A percentile compares a stretch with the other conserved stretches of the same genome.
Conservation (phyloP, 2,113 vertebrate species). For the Gobius niger region DNA sequence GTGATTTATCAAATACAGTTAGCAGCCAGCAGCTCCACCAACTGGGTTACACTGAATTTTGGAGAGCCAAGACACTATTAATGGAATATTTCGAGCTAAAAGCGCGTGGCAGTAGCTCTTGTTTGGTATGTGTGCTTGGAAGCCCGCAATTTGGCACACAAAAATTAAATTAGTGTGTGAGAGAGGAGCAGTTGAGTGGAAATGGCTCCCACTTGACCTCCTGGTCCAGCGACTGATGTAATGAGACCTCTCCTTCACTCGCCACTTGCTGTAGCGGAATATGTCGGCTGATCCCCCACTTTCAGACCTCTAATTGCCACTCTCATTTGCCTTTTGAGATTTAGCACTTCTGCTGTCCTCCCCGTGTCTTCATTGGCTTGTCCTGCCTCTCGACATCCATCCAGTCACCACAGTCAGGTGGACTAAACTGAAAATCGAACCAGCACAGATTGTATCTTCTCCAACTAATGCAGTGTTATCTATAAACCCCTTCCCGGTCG, state of each 20-base stretch:
- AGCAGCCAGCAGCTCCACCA: constrained; percentile 1
- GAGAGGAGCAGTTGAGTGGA: constrained; percentile 37
- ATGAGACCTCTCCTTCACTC: constrained; percentile 20
- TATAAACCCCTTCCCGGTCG: neutral
- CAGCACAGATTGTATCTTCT: constrained; percentile 10
- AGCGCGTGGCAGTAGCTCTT: neutral
- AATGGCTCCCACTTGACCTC: constrained; percentile 47
- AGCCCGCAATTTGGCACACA: constrained; percentile 41
- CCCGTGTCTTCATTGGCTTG: constrained; percentile 2
- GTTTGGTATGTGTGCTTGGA: constrained; percentile 9
- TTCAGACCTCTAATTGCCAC: neutral
- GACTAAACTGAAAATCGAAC: constrained; percentile 4
- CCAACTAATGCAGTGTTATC: constrained; percentile 1
- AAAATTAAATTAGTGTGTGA: constrained; percentile 49
- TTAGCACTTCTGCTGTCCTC: neutral
- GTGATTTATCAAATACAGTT: constrained; percentile 10
- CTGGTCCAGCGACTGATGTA: constrained; percentile 28
- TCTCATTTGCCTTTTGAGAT: constrained; percentile 4
- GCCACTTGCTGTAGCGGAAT: constrained; percentile 1
- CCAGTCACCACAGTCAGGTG: constrained; percentile 1
- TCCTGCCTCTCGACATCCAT: neutral
- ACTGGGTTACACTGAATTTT: constrained; percentile 15
- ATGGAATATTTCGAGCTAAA: constrained; percentile 7
- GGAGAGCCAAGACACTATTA: neutral
- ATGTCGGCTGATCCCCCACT: neutral